Conservation (phyloP, 2,113 vertebrate species). For the Microcebus lehilahytsara region DNA sequence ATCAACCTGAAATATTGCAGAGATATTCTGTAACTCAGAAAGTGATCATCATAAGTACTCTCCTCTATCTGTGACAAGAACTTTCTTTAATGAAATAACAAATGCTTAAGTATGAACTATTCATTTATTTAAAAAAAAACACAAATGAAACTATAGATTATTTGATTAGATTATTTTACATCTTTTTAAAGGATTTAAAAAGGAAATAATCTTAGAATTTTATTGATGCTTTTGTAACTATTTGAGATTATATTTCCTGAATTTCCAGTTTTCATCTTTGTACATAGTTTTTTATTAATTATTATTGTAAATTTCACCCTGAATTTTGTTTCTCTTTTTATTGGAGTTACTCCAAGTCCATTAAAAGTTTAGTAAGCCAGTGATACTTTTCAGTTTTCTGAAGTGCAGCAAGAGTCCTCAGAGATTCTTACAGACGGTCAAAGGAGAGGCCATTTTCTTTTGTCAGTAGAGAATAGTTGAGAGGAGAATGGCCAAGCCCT, state of each 20-base stretch:
- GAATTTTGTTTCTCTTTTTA: slow-evolving; percentile 47
- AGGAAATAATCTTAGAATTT: slow-evolving; percentile 57
- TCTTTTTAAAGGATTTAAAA: slow-evolving; percentile 57
- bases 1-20: slow-evolving; percentile 6
- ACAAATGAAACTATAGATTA: not conserved
- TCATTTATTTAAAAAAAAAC: no score
- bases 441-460: slow-evolving; percentile 42
- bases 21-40: slow-evolving; percentile 31
- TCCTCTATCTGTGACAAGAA: slow-evolving; percentile 27
- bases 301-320: slow-evolving; percentile 47
- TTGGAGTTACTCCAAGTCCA: slow-evolving; percentile 38
- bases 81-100: slow-evolving; percentile 52
- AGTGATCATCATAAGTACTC: not conserved
- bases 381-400: slow-evolving; percentile 27
- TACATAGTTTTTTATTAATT: slow-evolving; percentile 57
- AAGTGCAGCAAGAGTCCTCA: not conserved
- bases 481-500: not conserved
- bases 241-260: slow-evolving; percentile 57
- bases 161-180: slow-evolving; percentile 32
- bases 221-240: slow-evolving; percentile 61
- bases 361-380: slow-evolving; percentile 28
- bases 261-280: slow-evolving; percentile 60
- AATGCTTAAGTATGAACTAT: not conserved
- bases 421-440: not conserved
- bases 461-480: not conserved